phyloP scores from a whole-genome alignment of 1,140 invertebrate species.

The Drosophila ogumai region DNA sequence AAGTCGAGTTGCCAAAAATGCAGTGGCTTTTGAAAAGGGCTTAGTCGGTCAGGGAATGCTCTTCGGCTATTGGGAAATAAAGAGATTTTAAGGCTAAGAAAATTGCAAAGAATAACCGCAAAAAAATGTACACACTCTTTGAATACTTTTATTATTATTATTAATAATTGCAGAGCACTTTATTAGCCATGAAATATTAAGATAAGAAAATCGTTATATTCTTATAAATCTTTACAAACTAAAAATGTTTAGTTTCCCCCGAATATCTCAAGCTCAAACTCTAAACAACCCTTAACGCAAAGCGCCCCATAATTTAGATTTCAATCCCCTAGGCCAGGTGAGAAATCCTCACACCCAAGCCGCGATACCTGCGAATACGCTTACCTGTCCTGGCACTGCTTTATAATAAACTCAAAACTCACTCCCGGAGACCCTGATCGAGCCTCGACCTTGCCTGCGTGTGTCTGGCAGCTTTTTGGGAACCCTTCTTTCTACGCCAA shows the following conservation, averaged over 20 bases:
- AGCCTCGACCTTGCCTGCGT: slow-evolving; percentile 58
- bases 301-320: slow-evolving; percentile 10
- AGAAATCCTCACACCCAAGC: slow-evolving; percentile 13
- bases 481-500: slow-evolving; percentile 4
- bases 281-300: neutral
- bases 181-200: no score
- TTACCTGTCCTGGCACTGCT: slow-evolving; percentile 26
- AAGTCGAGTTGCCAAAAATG: slow-evolving; percentile 25
- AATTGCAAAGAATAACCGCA: no score
- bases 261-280: neutral
- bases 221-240: neutral
- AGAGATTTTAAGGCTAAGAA: no score
- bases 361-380: slow-evolving; percentile 27
- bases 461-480: slow-evolving; percentile 20
- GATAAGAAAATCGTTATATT: no score
- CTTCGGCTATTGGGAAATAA: neutral
- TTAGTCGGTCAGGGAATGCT: slow-evolving; percentile 7
- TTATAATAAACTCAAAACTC: slow-evolving; percentile 80
- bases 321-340: slow-evolving; percentile 10
- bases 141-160: no score
- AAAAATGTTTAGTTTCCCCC: accelerated
- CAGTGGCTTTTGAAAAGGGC: no score
- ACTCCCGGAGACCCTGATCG: slow-evolving; percentile 19
- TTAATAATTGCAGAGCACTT: neutral
- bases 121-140: no score